A percentile compares a stretch with the other conserved stretches of the same genome.
Evolutionary conservation across 2,888 invertebrate species (phyloP).

Genomic region (Plebejus anna): DNA sequence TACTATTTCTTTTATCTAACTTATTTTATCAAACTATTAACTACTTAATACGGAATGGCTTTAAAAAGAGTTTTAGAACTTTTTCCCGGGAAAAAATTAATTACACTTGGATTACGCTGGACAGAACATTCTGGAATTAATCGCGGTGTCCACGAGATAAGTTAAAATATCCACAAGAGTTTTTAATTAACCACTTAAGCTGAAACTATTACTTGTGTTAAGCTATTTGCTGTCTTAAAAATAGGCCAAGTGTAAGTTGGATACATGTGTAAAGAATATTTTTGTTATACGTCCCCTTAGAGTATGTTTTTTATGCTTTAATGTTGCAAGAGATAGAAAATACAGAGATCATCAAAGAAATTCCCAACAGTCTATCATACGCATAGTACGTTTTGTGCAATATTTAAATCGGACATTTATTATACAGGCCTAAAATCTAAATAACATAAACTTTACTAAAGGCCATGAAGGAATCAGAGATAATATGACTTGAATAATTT

Average conservation of each 20-base stretch:
- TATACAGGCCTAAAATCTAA: neutral
- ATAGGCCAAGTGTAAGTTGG: no score
- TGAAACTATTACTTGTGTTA: neutral
- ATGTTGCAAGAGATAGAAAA: no score
- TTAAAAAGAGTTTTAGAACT: neutral
- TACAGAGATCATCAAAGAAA: no score
- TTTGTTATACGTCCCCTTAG: no score
- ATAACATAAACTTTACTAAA: neutral
- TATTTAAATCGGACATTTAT: neutral
- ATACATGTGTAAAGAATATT: no score
- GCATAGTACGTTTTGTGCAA: no score
- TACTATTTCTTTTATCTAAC: no score
- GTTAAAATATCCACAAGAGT: conserved; percentile 10
- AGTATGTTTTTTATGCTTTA: no score
- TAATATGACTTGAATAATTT: conserved; percentile 6
- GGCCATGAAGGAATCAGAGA: neutral
- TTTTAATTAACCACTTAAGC: conserved; percentile 24
- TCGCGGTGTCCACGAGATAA: neutral
- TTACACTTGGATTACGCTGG: conserved; percentile 16
- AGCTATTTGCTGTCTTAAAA: no score
- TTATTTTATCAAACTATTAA: neutral
- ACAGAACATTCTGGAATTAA: conserved; percentile 4
- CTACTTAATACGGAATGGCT: neutral
- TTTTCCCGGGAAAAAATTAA: conserved; percentile 16
- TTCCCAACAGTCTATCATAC: no score